These are phyloP conservation scores for Chiroxiphia lanceolata DNA, from an alignment of 2,797 vertebrate species.

Conservation along the genomic window DNA sequence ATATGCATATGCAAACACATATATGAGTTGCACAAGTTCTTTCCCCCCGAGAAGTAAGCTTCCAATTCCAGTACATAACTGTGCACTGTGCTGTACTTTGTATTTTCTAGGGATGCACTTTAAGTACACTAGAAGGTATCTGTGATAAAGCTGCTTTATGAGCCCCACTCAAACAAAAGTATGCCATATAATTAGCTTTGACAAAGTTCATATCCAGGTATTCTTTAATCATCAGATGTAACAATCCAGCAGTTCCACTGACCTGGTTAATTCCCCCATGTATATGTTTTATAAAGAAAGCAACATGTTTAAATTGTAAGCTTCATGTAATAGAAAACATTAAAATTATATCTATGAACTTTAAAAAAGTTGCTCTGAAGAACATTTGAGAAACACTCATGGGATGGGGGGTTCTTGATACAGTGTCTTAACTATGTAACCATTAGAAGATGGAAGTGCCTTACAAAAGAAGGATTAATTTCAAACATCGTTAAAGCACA, in stretches of 20 bases:
- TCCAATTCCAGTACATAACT: not conserved
- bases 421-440: not conserved
- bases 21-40: not conserved
- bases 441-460: not conserved
- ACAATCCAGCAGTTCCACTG: not conserved
- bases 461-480: not conserved
- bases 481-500: not conserved
- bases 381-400: not conserved
- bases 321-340: not conserved
- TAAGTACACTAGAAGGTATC: not conserved
- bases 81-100: not conserved
- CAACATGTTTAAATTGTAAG: not conserved
- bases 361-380: not conserved
- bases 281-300: not conserved
- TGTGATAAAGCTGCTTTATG: not conserved
- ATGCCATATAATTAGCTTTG: not conserved
- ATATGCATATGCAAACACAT: not conserved
- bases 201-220: conserved; percentile 11
- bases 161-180: not conserved
- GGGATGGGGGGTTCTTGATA: not conserved
- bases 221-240: not conserved
- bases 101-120: not conserved
- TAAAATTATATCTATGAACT: not conserved
- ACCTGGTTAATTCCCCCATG: not conserved
- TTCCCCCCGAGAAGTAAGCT: not conserved